Conservation (phyloP, 1,140 invertebrate species). For the Lasioglossum albipes region DNA sequence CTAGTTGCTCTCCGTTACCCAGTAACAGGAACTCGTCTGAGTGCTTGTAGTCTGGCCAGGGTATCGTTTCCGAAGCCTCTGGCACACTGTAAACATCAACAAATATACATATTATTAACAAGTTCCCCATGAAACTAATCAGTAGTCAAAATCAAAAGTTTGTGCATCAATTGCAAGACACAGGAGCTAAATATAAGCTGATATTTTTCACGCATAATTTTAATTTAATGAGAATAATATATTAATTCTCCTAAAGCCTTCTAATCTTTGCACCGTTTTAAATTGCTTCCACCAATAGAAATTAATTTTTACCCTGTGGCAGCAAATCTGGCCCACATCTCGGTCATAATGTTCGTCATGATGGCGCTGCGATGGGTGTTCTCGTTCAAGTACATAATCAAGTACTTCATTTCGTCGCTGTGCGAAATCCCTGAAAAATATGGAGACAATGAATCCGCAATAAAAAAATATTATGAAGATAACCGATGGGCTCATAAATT, state of each 20-base stretch:
- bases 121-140: no score
- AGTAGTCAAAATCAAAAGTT: no score
- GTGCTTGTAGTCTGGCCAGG: slow-evolving; percentile 69
- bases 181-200: no score
- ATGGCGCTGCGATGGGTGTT: slow-evolving; percentile 64
- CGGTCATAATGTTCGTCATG: slow-evolving; percentile 76
- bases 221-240: no score
- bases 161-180: no score
- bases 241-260: no score
- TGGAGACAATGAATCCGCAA: neutral
- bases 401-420: slow-evolving; percentile 78
- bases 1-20: slow-evolving; percentile 58
- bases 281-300: no score
- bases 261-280: no score
- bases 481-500: no score
- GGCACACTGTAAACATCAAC: slow-evolving; percentile 58
- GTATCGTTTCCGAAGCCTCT: slow-evolving; percentile 45
- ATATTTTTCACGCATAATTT: no score
- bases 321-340: slow-evolving; percentile 78
- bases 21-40: slow-evolving; percentile 66
- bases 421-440: slow-evolving; percentile 75
- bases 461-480: no score
- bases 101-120: neutral
- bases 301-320: slow-evolving; percentile 72
- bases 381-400: slow-evolving; percentile 73